A percentile compares a stretch with the other conserved stretches of the same genome.
Conservation (phyloP, 1,140 invertebrate species). For the Drosophila lini region DNA sequence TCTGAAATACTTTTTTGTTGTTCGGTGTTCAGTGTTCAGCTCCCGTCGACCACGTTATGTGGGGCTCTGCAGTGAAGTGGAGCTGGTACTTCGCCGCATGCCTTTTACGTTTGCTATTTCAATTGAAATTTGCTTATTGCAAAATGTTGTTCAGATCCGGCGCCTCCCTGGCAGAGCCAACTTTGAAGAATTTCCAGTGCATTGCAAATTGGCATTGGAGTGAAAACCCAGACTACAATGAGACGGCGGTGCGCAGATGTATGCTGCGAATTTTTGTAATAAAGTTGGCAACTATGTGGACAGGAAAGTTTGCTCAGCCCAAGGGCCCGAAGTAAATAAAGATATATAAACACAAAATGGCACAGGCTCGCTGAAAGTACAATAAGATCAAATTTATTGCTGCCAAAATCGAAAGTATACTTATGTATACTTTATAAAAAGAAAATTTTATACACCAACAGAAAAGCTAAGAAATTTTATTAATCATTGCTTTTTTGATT, state of each 20-base stretch:
- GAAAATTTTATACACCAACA: neutral
- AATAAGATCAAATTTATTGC: neutral
- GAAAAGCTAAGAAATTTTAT: too few relatives aligned
- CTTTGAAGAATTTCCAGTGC: constrained; percentile 60
- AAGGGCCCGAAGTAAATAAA: constrained; percentile 9
- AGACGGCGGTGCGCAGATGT: constrained; percentile 43
- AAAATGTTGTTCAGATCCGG: constrained; percentile 51
- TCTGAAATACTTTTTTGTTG: constrained; percentile 56
- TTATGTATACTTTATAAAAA: neutral
- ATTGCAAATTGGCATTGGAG: constrained; percentile 32
- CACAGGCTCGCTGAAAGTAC: neutral
- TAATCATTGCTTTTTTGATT: constrained; percentile 1
- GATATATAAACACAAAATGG: constrained; percentile 1
- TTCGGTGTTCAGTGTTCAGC: neutral
- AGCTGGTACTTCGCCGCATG: constrained; percentile 30
- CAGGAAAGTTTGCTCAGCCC: constrained; percentile 35
- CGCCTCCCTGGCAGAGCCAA: neutral
- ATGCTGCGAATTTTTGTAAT: constrained; percentile 71
- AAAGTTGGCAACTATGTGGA: constrained; percentile 55
- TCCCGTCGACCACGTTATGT: constrained; percentile 15
- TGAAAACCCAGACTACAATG: constrained; percentile 17
- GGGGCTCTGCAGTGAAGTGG: neutral
- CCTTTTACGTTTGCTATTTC: constrained; percentile 69
- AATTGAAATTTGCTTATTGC: constrained; percentile 77
- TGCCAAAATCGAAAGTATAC: neutral